phyloP scores from a whole-genome alignment of 2,888 invertebrate species.

The Pseudococcus jackbeardsleyi region DNA sequence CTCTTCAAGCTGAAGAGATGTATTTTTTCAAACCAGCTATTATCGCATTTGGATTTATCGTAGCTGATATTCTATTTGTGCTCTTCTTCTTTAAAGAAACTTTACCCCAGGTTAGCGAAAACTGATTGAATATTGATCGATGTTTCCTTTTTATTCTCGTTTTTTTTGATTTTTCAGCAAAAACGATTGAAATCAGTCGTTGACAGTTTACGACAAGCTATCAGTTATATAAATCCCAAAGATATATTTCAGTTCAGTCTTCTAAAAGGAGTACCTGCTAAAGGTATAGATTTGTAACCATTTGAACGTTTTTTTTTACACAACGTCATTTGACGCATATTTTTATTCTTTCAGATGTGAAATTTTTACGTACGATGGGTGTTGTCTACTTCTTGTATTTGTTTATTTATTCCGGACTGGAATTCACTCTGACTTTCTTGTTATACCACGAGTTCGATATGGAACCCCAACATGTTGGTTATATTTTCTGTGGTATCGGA shows the following conservation, averaged over 20 bases:
- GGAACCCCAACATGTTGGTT: conserved; percentile 96
- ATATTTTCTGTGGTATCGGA: conserved; percentile 96
- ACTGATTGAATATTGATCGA: background rate
- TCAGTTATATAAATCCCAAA: conserved; percentile 76
- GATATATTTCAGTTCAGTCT: conserved; percentile 77
- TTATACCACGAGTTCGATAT: conserved; percentile 93
- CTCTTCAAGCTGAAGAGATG: conserved; percentile 74
- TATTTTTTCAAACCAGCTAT: conserved; percentile 88
- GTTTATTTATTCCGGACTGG: conserved; percentile 86
- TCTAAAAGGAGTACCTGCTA: conserved; percentile 75
- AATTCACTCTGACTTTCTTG: conserved; percentile 96
- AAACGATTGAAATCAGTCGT: conserved; percentile 80
- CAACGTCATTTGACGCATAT: background rate
- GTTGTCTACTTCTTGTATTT: conserved; percentile 88
- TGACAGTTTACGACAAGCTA: conserved; percentile 77
- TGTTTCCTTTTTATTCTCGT: conserved; percentile 41
- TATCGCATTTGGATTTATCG: conserved; percentile 81
- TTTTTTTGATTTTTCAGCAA: conserved; percentile 72
- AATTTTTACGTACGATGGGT: conserved; percentile 79
- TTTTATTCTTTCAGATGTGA: conserved; percentile 74
- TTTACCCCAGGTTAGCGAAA: conserved; percentile 77
- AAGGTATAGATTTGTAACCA: conserved; percentile 67
- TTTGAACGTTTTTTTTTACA: background rate
- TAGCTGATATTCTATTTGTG: conserved; percentile 84
- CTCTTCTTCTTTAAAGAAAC: conserved; percentile 85